These are phyloP conservation scores for Goniozus legneri DNA, from an alignment of 1,140 invertebrate species.

Conservation along the genomic window DNA sequence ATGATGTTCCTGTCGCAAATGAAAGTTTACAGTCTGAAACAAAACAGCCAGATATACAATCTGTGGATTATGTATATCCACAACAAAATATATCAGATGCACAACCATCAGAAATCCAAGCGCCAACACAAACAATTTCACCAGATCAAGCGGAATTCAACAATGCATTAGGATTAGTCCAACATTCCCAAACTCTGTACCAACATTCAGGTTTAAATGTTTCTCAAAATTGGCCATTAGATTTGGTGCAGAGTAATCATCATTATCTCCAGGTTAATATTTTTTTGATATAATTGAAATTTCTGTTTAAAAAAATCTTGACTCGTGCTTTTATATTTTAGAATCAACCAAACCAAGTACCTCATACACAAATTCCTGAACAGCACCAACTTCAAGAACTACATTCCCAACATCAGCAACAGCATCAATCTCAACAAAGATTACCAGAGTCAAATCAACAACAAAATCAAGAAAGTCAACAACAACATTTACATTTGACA, in stretches of 20 bases:
- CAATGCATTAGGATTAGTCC: constrained; percentile 27
- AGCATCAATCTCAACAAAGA: constrained; percentile 21
- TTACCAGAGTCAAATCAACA: constrained; percentile 26
- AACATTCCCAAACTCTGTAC: constrained; percentile 38
- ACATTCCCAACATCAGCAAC: constrained; percentile 30
- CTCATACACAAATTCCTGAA: constrained; percentile 24
- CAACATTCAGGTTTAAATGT: constrained; percentile 39
- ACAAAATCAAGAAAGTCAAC: constrained; percentile 20
- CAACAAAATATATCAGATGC: constrained; percentile 25
- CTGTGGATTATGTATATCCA: constrained; percentile 19
- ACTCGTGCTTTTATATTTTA: constrained; percentile 7
- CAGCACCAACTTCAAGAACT: constrained; percentile 37
- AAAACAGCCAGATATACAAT: constrained; percentile 14
- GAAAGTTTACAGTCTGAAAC: constrained; percentile 8
- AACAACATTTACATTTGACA: constrained; percentile 20
- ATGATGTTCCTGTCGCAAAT: constrained; percentile 17
- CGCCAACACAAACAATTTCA: constrained; percentile 9
- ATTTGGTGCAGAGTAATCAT: constrained; percentile 44
- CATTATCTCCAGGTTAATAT: constrained; percentile 40
- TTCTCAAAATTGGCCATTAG: constrained; percentile 47
- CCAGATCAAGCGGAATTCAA: constrained; percentile 23
- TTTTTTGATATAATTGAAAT: not conserved
- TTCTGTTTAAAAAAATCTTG: not conserved
- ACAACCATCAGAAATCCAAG: constrained; percentile 25
- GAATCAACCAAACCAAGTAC: constrained; percentile 25